Conservation (phyloP, 2,113 vertebrate species). For the Lasiurus borealis region DNA sequence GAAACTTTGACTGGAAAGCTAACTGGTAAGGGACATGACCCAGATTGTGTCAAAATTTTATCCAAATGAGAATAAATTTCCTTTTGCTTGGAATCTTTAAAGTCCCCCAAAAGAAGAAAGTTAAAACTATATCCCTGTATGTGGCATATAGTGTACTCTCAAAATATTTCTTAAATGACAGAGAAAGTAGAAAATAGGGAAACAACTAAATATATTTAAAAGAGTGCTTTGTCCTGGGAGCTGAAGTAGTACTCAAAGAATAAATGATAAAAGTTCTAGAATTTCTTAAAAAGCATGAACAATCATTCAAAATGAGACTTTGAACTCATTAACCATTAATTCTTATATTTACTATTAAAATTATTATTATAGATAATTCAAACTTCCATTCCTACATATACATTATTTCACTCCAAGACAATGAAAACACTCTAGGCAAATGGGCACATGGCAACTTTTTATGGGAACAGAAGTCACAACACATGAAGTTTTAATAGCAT, state of each 20-base stretch:
- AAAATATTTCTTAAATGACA: constrained; percentile 17
- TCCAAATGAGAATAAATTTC: neutral
- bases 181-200: constrained; percentile 17
- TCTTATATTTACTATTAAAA: neutral
- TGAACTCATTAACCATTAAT: constrained; percentile 33
- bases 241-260: constrained; percentile 13
- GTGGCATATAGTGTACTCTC: neutral
- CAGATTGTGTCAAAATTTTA: neutral
- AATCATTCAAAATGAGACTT: neutral
- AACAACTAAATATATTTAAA: constrained; percentile 46
- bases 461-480: neutral
- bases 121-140: neutral
- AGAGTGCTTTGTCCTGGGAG: neutral
- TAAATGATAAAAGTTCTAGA: neutral
- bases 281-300: constrained; percentile 45
- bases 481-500: neutral
- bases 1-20: neutral
- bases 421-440: constrained; percentile 4
- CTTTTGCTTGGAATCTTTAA: neutral
- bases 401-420: constrained; percentile 57
- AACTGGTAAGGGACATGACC: neutral
- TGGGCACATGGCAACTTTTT: neutral
- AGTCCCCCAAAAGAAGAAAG: neutral
- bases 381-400: neutral
- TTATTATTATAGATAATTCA: constrained; percentile 54